Base-by-base conservation (phyloP, 2,113 vertebrate genomes). In the Nibea albiflora region DNA sequence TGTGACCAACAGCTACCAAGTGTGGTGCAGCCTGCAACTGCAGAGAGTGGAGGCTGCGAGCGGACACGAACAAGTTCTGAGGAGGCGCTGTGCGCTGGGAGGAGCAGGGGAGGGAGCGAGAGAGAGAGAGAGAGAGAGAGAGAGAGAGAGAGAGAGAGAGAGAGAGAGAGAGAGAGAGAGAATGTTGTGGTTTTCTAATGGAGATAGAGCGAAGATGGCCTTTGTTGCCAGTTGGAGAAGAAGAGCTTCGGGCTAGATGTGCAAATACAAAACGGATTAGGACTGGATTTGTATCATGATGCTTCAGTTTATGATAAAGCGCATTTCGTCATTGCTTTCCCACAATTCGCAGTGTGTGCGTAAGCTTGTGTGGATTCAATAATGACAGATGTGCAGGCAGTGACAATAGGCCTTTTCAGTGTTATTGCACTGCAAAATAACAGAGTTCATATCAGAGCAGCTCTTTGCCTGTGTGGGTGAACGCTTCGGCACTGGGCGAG, bases 11-110 rank as follows among this genome's bases (percentile, higher is more conserved):
- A 69, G 81, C 67, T 58, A 54, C 54, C 61, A 52, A 58, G 28
- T 63, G 72, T 35, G 54, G 53, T 65, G 86, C 84, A 83, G 83
- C 83, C 24, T 65, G 80, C 54, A 67, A 84, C 76, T 83, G 82
- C 81, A 83, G 60, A 69, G 87, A 69, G 87, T n/a, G 77, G 84
- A 87, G 78, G 77, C 85, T 85, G 84, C 17, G 78, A 69, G 84
- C 76, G 53, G 83, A 86, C 62, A 85, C 73, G 72, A 77, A 70
- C 83, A 79, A 88, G 85, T 77, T 92, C 57, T 76, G 83, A 92
- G 91, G 93, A 94, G 91, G 91, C 89, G 90, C 88, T 83, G 73
- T 85, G 74, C 12, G 79, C 78, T 89, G 93, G 93, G 94, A 94
- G 94, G 93, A 91, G 94, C 89, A 75, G 92, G 57, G 54, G 71